Evolutionary conservation across 2,797 vertebrate genomes (phyloP).

Genomic region (Lycodopsis pacificus): DNA sequence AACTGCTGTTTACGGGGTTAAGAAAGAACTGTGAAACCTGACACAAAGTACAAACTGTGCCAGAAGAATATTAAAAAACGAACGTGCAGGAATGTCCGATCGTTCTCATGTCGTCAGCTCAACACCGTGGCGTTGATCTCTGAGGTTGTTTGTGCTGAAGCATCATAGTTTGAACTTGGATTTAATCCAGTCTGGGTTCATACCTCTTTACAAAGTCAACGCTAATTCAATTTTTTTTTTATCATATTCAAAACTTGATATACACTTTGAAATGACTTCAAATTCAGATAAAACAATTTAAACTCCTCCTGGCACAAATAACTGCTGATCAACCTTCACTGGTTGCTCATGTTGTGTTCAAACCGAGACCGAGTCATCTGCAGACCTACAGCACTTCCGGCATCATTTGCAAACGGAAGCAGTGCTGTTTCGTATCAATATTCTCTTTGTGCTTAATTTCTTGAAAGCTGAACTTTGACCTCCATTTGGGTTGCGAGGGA

Average conservation of each 20-base stretch:
- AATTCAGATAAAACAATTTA: background rate
- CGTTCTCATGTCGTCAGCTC: too few relatives aligned
- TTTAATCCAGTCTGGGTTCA: too few relatives aligned
- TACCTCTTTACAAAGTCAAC: background rate
- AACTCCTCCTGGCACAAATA: constrained; percentile 15
- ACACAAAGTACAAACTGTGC: background rate
- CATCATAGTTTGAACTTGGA: too few relatives aligned
- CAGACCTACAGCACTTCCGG: background rate
- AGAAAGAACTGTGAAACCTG: background rate
- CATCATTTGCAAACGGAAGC: background rate
- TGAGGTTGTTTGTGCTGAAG: background rate
- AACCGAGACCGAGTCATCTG: too few relatives aligned
- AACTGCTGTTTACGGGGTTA: background rate
- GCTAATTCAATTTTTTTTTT: too few relatives aligned
- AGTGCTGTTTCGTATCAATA: background rate
- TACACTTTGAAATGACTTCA: background rate
- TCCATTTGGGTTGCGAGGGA: background rate
- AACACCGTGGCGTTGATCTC: too few relatives aligned
- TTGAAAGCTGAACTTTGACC: constrained; percentile 12
- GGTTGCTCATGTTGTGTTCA: too few relatives aligned
- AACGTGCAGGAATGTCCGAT: too few relatives aligned
- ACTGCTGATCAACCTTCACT: background rate
- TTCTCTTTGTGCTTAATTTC: constrained; percentile 27
- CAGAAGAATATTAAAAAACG: too few relatives aligned
- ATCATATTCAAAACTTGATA: background rate